Percentiles rank a stretch among this genome's conserved stretches.
Evolutionary conservation across 2,113 vertebrate species (phyloP).

Genomic region (Heloderma charlesbogerti): DNA sequence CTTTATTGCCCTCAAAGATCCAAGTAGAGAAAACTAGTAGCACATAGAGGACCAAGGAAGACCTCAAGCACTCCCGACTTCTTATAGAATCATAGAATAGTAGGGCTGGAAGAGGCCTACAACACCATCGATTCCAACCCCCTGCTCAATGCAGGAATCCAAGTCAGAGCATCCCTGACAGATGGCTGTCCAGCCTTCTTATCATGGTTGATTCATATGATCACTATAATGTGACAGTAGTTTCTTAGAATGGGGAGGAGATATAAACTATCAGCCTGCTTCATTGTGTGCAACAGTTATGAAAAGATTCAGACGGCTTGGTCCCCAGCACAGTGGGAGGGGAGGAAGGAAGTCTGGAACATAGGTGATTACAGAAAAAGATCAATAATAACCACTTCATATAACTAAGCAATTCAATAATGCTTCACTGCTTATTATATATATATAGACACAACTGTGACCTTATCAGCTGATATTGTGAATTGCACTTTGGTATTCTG

Average conservation of each 20-base stretch:
- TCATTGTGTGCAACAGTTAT: background rate
- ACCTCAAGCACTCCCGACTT: background rate
- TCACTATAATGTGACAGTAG: background rate
- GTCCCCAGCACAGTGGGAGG: background rate
- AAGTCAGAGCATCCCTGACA: too few species aligned
- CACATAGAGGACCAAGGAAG: background rate
- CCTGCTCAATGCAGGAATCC: too few species aligned
- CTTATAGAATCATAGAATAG: too few species aligned
- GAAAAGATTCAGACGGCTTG: background rate
- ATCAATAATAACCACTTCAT: slow-evolving; percentile 13
- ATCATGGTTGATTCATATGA: background rate
- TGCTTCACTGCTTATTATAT: slow-evolving; percentile 11
- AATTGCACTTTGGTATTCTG: background rate
- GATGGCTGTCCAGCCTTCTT: too few species aligned
- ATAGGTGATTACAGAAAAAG: background rate
- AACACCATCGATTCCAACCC: too few species aligned
- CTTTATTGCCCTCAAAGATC: background rate
- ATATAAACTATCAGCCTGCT: background rate
- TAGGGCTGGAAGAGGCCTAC: too few species aligned
- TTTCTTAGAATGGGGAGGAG: background rate
- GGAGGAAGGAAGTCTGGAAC: background rate
- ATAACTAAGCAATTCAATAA: background rate
- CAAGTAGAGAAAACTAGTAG: background rate
- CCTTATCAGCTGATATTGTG: background rate
- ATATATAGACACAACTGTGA: slow-evolving; percentile 2